Base-by-base conservation (phyloP, 2,797 vertebrate genomes). In the Galaxias olidus region DNA sequence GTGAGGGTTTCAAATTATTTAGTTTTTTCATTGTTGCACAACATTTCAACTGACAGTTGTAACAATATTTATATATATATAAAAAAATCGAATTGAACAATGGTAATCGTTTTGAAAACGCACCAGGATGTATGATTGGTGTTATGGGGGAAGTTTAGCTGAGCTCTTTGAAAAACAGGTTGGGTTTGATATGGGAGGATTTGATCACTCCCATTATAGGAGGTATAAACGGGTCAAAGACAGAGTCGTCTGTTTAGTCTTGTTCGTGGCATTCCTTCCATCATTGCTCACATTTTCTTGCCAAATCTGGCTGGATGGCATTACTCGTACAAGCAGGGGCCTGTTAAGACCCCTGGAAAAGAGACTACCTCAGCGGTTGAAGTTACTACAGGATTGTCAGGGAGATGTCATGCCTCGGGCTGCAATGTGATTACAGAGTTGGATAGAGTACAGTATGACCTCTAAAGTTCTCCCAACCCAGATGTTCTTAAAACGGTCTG, bases 201-300 rank as follows among this genome's bases (percentile, higher is more conserved):
- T 47, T 47, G 64, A 74, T 80, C 69, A 48, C 71, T 74, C 71
- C 77, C 75, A 71, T 40, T 51, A 74, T 46, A 30, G 66, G 65
- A 68, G 61, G 75, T 70, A 79, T 62, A 79, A 85, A 74, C 86
- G 82, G 80, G 83, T 89, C 85, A 89, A 70, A 83, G 79, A 79
- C 58, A 71, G 67, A 82, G 80, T 76, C 66, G 87, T 89, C 69
- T 91, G 91, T 91, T 90, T 79, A 85, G 88, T 92, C 92, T 89
- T 92, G 92, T 92, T 89, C 81, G 87, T 83, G 77, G 70, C 80
- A 91, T 91, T 91, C 90, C 77, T 91, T 78, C 85, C 75, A 83
- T 90, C 88, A 90, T 91, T 86, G 88, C 90, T 90, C 82, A 90
- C 89, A 92, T 92, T 90, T 90, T 91, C 88, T 88, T 65, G 76